phyloP scores from a whole-genome alignment of 2,888 invertebrate genomes.

The Bugula neritina region DNA sequence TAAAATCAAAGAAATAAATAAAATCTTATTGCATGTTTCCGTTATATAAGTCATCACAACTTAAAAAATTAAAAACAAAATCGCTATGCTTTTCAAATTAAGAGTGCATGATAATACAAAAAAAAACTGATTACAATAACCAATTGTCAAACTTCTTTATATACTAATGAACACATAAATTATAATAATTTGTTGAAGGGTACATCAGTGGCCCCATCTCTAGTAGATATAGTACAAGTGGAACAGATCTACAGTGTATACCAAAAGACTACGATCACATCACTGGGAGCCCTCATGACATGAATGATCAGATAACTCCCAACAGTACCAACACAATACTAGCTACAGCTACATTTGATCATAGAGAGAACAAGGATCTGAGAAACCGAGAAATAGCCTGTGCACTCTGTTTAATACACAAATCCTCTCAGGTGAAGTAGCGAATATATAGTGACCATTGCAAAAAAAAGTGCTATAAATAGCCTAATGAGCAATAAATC shows the following conservation, averaged over 20 bases:
- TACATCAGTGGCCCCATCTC: not conserved
- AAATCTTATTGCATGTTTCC: too few relatives aligned
- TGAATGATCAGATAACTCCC: not conserved
- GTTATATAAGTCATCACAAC: too few relatives aligned
- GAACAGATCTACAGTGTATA: conserved; percentile 3
- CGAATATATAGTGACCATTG: not conserved
- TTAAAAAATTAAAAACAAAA: too few relatives aligned
- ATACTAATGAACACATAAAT: too few relatives aligned
- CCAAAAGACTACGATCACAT: not conserved
- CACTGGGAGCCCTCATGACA: not conserved
- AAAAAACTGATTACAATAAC: too few relatives aligned
- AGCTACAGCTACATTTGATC: not conserved
- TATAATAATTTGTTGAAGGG: not conserved
- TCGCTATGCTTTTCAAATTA: too few relatives aligned
- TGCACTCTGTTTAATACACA: not conserved
- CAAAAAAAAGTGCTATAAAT: not conserved
- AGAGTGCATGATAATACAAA: too few relatives aligned
- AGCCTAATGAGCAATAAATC: not conserved
- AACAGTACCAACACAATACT: conserved; percentile 8
- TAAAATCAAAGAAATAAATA: too few relatives aligned
- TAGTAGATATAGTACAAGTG: not conserved
- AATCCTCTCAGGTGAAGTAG: not conserved
- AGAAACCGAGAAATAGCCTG: not conserved
- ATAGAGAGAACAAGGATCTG: not conserved
- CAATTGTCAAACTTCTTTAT: too few relatives aligned